phyloP scores from a whole-genome alignment of 2,888 invertebrate species.

The Eupithecia dodoneata region DNA sequence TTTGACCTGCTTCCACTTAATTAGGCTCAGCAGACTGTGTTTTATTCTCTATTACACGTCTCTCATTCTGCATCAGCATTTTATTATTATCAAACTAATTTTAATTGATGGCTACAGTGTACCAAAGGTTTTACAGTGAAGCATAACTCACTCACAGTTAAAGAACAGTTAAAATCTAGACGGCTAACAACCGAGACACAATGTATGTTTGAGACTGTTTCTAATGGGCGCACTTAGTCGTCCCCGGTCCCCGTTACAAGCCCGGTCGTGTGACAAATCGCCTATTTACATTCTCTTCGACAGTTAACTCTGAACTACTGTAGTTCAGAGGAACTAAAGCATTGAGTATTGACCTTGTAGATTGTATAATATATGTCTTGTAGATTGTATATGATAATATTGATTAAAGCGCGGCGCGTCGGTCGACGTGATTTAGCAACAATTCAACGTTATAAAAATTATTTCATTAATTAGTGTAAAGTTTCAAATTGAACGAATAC shows the following conservation, averaged over 20 bases:
- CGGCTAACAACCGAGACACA: slow-evolving; percentile 38
- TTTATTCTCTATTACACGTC: background rate
- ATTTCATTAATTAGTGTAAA: background rate
- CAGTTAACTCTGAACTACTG: slow-evolving; percentile 37
- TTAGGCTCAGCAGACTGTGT: background rate
- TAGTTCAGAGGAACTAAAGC: slow-evolving; percentile 48
- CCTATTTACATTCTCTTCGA: slow-evolving; percentile 61
- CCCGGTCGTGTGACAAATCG: slow-evolving; percentile 64
- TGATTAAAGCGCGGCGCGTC: background rate
- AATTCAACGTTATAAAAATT: background rate
- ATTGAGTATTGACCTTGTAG: slow-evolving; percentile 33
- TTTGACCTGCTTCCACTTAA: background rate
- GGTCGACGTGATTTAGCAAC: too few relatives aligned
- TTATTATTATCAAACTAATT: background rate
- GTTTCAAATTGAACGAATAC: background rate
- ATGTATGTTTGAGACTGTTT: slow-evolving; percentile 47
- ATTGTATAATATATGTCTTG: background rate
- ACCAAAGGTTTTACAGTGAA: background rate
- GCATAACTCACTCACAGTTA: background rate
- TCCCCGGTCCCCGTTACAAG: slow-evolving; percentile 40
- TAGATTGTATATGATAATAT: background rate
- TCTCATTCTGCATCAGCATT: background rate
- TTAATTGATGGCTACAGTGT: background rate
- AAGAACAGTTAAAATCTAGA: slow-evolving; percentile 10
- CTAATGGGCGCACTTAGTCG: slow-evolving; percentile 60